Evolutionary conservation across 2,797 vertebrate species (phyloP).

Genomic region (Dipus sagitta): DNA sequence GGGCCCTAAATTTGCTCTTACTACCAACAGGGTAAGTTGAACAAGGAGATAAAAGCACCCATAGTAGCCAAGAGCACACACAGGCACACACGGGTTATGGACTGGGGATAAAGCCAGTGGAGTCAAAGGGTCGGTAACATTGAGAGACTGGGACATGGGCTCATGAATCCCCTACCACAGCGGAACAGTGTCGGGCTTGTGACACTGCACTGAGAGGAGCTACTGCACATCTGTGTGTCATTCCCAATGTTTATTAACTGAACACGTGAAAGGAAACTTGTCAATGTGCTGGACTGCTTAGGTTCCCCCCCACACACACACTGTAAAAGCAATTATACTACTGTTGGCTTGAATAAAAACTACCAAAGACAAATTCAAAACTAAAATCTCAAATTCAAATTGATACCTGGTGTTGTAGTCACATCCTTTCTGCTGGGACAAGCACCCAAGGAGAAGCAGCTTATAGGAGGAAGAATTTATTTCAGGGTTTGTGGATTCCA

Average conservation of each 20-base stretch:
- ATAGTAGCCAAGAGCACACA: neutral
- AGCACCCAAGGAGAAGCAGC: too few relatives aligned
- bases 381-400: neutral
- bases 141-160: neutral
- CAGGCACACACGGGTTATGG: neutral
- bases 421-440: too few relatives aligned
- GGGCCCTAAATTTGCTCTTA: neutral
- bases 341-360: neutral
- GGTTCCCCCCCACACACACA: too few relatives aligned
- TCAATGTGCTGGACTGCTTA: neutral
- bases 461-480: too few relatives aligned
- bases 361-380: neutral
- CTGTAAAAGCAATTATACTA: neutral
- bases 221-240: neutral
- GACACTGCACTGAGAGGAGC: neutral
- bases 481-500: too few relatives aligned
- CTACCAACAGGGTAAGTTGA: neutral
- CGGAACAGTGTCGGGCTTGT: neutral
- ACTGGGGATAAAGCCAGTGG: neutral
- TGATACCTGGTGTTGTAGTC: neutral
- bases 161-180: too few relatives aligned
- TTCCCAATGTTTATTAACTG: conserved; percentile 10
- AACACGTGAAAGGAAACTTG: neutral
- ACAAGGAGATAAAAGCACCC: neutral
- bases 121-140: neutral